Evolutionary conservation across 2,113 vertebrate genomes (phyloP), one percentile per base, ranked within the genome.

Genomic region (Triplophysa siluroides): DNA sequence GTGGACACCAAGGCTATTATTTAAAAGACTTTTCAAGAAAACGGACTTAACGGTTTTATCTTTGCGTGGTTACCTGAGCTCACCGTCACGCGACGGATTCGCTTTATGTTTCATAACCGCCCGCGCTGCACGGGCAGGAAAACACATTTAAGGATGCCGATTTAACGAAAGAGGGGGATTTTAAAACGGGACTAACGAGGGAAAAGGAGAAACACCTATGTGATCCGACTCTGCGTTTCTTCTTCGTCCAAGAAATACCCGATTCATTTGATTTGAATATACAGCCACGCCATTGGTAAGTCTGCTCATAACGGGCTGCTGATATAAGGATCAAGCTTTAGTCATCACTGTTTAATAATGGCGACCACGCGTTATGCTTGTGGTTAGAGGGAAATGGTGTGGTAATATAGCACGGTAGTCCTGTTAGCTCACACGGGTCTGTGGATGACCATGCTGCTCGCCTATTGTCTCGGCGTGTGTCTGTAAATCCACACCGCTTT

Each of bases 81-180:
- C 62, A 13, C 73, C 66, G 66, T 71, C 63, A 72, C n/a, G 45
- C 45, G 76, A 67, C 16, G 41, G 76, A 62, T 62, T 74, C 76
- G 81, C 41, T 78, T 66, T 83, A 63, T 76, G 68, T 67, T 63
- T 63, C 61, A 56, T 65, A 62, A 77, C 70, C 62, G 61, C 61
- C 70, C 66, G 70, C 70, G 76, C 81, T 66, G 38, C 38, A 43
- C 62, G 50, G 68, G 76, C 68, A 73, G 62, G 14, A 43, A n/a
- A 62, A 33, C 54, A 77, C 75, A 41, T 33, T 69, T 23, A n/a
- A 76, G 21, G 80, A 82, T 85, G 80, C 80, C 71, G 83, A 76
- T 72, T 76, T 65, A 82, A 79, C 72, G 56, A 2, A 69, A 10
- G 75, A 62, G 16, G 24, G 8, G 56, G 64, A 63, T 58, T 69